A percentile compares a stretch with the other conserved stretches of the same genome.
Conservation (phyloP, 2,113 vertebrate species). For the Oreochromis spilurus region DNA sequence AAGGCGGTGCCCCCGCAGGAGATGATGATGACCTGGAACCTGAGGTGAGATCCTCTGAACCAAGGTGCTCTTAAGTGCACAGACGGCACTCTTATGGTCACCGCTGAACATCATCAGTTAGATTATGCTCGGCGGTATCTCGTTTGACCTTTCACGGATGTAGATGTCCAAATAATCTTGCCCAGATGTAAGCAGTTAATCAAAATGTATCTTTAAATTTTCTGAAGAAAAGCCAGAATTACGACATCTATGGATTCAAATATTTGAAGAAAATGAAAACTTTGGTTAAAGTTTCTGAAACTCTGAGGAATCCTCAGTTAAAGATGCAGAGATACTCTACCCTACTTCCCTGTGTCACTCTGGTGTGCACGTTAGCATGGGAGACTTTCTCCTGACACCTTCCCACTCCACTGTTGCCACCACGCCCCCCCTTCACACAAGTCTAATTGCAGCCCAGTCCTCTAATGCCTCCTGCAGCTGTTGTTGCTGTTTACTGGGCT, state of each 20-base stretch:
- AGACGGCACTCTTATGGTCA: fast-evolving
- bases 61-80: background rate
- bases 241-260: fast-evolving
- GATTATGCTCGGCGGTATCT: fast-evolving
- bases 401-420: background rate
- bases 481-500: slow-evolving; percentile 16
- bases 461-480: slow-evolving; percentile 54
- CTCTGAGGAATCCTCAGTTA: background rate
- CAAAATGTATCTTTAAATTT: fast-evolving
- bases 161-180: background rate
- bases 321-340: background rate
- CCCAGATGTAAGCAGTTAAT: background rate
- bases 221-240: background rate
- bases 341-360: background rate
- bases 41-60: slow-evolving; percentile 30
- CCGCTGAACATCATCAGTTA: background rate
- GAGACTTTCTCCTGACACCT: background rate
- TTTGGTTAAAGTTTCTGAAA: background rate
- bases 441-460: slow-evolving; percentile 46
- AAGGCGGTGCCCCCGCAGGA: slow-evolving; percentile 82
- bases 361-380: background rate
- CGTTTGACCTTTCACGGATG: background rate
- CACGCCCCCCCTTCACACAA: slow-evolving; percentile 36
- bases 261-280: background rate
- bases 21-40: slow-evolving; percentile 75